Evolutionary conservation across 1,140 invertebrate genomes (phyloP).

Genomic region (Sarcophaga bullata): DNA sequence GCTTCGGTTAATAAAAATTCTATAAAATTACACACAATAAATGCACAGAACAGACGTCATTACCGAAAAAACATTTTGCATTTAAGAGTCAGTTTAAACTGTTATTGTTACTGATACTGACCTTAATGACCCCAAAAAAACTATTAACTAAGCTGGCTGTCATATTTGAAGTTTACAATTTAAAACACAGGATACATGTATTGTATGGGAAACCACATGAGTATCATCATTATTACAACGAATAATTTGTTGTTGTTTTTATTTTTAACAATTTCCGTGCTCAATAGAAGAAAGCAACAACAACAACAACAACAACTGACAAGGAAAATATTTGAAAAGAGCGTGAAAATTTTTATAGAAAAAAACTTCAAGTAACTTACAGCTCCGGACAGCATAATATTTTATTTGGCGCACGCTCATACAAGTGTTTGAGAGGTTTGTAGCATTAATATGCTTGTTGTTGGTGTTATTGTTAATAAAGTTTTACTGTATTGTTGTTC

Average conservation of each 20-base stretch:
- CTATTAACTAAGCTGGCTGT: not conserved
- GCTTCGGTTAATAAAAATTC: too few relatives aligned
- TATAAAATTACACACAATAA: too few relatives aligned
- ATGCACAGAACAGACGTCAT: too few relatives aligned
- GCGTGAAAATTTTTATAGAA: not conserved
- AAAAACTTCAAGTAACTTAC: not conserved
- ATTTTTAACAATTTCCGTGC: not conserved
- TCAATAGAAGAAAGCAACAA: not conserved
- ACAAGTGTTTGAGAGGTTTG: not conserved
- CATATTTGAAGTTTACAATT: not conserved
- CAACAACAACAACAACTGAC: not conserved
- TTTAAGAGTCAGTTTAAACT: too few relatives aligned
- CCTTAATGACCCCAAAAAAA: constrained; percentile 11
- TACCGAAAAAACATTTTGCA: too few relatives aligned
- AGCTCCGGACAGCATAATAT: not conserved
- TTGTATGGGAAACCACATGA: not conserved
- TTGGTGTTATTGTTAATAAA: not conserved
- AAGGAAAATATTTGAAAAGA: not conserved
- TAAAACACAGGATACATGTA: not conserved
- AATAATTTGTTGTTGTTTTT: not conserved
- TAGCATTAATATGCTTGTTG: not conserved
- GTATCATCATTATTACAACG: constrained; percentile 3
- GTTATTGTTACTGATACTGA: not conserved
- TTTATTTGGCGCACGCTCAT: constrained; percentile 11
- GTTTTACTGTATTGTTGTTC: not conserved